Percentiles rank a stretch among this genome's conserved stretches.
Evolutionary conservation across 1,140 invertebrate species (phyloP).

Genomic region (Bemisia tabaci): DNA sequence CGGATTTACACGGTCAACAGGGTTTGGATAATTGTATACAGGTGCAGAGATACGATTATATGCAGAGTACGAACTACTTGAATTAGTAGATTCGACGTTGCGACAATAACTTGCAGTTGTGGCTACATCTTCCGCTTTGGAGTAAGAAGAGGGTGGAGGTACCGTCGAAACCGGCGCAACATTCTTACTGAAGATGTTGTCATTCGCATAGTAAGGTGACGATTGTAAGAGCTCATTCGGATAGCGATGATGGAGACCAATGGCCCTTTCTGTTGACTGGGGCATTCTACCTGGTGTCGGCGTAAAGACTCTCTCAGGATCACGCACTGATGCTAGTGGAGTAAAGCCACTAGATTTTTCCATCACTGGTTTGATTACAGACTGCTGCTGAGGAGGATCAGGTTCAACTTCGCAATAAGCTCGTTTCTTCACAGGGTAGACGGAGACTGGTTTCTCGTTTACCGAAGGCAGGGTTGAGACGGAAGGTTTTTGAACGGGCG

Average conservation of each 20-base stretch:
- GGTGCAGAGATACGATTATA: not conserved
- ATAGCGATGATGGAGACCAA: not conserved
- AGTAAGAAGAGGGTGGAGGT: not conserved
- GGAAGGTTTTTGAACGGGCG: not conserved
- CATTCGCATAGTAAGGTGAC: not conserved
- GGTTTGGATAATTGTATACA: not conserved
- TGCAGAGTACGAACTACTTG: not conserved
- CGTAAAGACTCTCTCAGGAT: conserved; percentile 19
- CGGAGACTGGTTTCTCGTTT: conserved; percentile 15
- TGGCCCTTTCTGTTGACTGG: conserved; percentile 9
- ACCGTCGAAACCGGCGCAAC: not conserved
- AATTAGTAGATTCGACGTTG: not conserved
- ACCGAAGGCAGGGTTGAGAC: not conserved
- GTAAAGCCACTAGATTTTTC: conserved; percentile 22
- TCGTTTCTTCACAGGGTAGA: conserved; percentile 40
- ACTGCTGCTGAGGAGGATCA: conserved; percentile 10
- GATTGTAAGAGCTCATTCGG: not conserved
- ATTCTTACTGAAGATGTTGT: not conserved
- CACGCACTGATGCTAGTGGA: conserved; percentile 11
- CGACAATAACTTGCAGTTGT: conserved; percentile 1
- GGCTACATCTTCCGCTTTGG: not conserved
- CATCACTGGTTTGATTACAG: conserved; percentile 5
- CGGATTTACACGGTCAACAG: not conserved
- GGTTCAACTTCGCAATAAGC: conserved; percentile 38
- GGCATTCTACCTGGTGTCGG: conserved; percentile 24